Evolutionary conservation across 2,797 vertebrate species (phyloP).

Genomic region (Calcarius lapponicus): DNA sequence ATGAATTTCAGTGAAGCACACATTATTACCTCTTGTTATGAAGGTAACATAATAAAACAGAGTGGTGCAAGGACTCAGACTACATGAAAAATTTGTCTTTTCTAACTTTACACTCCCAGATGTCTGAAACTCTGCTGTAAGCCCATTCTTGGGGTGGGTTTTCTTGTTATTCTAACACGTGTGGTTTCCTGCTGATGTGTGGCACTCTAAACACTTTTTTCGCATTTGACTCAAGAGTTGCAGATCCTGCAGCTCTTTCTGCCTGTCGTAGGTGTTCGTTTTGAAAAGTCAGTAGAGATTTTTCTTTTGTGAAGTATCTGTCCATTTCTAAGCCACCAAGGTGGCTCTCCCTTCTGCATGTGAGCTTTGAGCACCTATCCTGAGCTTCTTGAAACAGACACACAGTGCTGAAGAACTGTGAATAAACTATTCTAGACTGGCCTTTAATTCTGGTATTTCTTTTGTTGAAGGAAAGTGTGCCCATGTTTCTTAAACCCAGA

Average conservation of each 20-base stretch:
- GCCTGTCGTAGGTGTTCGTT: background rate
- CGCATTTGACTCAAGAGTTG: background rate
- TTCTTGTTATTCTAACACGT: background rate
- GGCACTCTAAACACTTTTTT: background rate
- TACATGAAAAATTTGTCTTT: background rate
- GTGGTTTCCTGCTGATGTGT: background rate
- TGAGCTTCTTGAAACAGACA: background rate
- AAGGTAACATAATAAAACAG: background rate
- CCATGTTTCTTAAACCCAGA: slow-evolving; percentile 80
- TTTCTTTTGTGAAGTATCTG: background rate
- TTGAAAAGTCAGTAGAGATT: background rate
- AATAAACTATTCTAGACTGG: background rate
- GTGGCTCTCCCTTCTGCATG: background rate
- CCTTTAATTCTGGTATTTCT: slow-evolving; percentile 28
- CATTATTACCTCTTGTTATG: background rate
- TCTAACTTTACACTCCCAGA: background rate
- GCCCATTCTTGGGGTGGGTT: background rate
- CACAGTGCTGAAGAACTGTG: background rate
- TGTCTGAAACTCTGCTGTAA: background rate
- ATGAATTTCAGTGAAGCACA: background rate
- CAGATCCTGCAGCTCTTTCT: background rate
- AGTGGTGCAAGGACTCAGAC: background rate
- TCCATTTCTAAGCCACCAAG: background rate
- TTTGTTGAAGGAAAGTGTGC: slow-evolving; percentile 79
- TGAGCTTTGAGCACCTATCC: background rate